phyloP scores from a whole-genome alignment of 1,140 invertebrate species.

The Cydia strobilella region DNA sequence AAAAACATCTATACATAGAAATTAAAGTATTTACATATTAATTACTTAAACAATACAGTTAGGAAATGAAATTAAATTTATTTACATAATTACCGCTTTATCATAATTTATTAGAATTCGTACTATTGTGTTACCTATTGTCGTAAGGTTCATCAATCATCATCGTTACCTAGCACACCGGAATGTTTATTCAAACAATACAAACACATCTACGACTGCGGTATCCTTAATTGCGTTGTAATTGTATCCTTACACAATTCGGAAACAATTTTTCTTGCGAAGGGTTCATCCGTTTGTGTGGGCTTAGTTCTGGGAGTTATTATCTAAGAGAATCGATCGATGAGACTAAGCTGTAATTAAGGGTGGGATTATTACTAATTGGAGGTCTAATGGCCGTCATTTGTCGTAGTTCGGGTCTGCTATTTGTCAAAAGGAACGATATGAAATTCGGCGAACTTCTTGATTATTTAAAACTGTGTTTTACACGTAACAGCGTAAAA shows the following conservation, averaged over 20 bases:
- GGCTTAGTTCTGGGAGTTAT: constrained; percentile 17
- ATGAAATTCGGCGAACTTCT: neutral
- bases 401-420: constrained; percentile 9
- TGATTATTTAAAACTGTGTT: neutral
- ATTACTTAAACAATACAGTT: no score
- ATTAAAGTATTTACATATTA: no score
- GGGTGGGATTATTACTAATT: constrained; percentile 40
- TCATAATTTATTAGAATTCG: no score
- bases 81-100: no score
- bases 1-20: no score
- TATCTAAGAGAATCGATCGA: constrained; percentile 26
- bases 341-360: constrained; percentile 41
- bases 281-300: constrained; percentile 14
- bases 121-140: neutral
- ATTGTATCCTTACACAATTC: constrained; percentile 20
- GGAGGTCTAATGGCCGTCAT: constrained; percentile 24
- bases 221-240: constrained; percentile 17
- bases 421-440: constrained; percentile 19
- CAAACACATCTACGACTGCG: constrained; percentile 7
- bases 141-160: neutral
- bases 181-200: neutral
- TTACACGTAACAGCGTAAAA: neutral
- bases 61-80: no score
- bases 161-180: neutral
- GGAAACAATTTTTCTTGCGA: constrained; percentile 15